These are phyloP conservation scores for Ectobius pallidus DNA, from an alignment of 2,888 invertebrate species.

Conservation along the genomic window DNA sequence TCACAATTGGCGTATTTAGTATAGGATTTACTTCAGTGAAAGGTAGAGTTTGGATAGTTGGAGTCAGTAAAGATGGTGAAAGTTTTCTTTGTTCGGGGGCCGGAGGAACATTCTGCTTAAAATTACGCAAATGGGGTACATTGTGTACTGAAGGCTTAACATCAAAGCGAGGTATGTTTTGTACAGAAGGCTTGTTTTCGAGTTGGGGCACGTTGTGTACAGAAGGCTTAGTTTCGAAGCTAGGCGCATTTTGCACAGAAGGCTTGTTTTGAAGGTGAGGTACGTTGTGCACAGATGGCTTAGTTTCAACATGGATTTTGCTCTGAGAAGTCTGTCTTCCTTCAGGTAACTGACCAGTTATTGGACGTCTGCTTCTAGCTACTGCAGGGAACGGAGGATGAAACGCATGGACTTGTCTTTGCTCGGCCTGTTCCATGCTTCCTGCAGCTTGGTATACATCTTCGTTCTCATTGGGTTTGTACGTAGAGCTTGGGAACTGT, in stretches of 20 bases:
- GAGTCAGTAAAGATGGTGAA: slow-evolving; percentile 36
- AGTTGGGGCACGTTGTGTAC: neutral
- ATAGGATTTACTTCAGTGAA: too few species aligned
- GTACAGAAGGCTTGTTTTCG: neutral
- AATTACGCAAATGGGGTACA: too few species aligned
- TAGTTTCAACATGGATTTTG: neutral
- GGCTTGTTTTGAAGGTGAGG: too few species aligned
- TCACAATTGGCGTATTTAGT: neutral
- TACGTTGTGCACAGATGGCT: neutral
- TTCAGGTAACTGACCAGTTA: neutral
- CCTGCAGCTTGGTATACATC: slow-evolving; percentile 1
- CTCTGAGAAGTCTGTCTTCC: neutral
- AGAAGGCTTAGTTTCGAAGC: neutral
- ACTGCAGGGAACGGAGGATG: neutral
- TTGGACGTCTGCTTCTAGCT: neutral
- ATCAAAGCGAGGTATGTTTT: slow-evolving; percentile 4
- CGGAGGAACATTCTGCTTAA: neutral
- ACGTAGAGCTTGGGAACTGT: neutral
- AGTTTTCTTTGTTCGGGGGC: neutral
- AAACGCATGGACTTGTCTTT: neutral
- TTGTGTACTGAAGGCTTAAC: too few species aligned
- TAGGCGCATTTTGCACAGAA: too few species aligned
- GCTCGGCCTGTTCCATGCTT: slow-evolving; percentile 16
- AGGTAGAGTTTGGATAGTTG: slow-evolving; percentile 35
- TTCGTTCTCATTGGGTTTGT: neutral